Evolutionary conservation across 2,797 vertebrate genomes (phyloP).

Genomic region (Pitangus sulphuratus): DNA sequence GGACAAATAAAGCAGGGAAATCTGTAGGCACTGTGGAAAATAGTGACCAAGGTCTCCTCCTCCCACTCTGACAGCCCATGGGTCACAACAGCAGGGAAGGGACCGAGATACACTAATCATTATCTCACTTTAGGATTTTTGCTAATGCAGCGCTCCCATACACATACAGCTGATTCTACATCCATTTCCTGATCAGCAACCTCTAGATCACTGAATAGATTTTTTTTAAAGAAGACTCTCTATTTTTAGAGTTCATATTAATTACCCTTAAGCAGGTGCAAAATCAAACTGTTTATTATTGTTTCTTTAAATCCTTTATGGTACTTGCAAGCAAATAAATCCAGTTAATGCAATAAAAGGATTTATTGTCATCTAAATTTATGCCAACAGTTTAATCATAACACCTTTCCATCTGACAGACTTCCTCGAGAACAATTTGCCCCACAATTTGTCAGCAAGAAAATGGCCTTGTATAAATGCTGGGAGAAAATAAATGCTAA

Average conservation of each 20-base stretch:
- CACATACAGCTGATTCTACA: neutral
- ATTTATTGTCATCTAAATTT: slow-evolving; percentile 80
- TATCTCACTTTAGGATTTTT: accelerated
- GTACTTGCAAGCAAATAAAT: slow-evolving; percentile 74
- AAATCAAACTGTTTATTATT: slow-evolving; percentile 75
- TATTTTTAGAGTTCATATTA: slow-evolving; percentile 70
- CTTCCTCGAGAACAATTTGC: slow-evolving; percentile 79
- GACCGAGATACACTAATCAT: neutral
- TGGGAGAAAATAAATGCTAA: slow-evolving; percentile 80
- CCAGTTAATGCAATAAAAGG: slow-evolving; percentile 75
- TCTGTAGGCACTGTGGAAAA: neutral
- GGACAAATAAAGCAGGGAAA: neutral
- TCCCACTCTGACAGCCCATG: accelerated
- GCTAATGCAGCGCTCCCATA: neutral
- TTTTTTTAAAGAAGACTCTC: slow-evolving; percentile 14
- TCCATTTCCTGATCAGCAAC: neutral
- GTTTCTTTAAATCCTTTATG: slow-evolving; percentile 72
- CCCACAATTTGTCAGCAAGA: slow-evolving; percentile 77
- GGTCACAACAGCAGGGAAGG: neutral
- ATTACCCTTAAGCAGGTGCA: slow-evolving; percentile 76
- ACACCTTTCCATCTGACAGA: slow-evolving; percentile 78
- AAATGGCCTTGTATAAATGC: slow-evolving; percentile 80
- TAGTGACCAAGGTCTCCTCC: neutral
- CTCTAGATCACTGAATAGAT: slow-evolving; percentile 10
- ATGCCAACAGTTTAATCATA: slow-evolving; percentile 76